Percentiles rank a stretch among this genome's conserved stretches.
Evolutionary conservation across 1,140 invertebrate species (phyloP).

Genomic region (Bombus pyrosoma): DNA sequence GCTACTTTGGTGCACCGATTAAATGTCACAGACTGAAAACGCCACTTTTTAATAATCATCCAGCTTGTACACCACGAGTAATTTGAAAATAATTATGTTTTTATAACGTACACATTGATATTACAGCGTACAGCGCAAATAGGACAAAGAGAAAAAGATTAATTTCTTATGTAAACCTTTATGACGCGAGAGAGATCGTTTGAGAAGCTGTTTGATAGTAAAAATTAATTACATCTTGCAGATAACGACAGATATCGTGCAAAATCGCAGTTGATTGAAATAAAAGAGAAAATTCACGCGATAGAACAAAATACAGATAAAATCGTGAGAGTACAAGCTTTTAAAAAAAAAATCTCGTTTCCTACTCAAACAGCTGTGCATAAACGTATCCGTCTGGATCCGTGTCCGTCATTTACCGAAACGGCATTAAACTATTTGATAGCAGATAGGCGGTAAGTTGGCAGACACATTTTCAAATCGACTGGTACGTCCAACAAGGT

Average conservation of each 20-base stretch:
- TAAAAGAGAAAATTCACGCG: no score
- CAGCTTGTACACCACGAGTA: no score
- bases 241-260: not conserved
- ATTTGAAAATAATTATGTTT: not conserved
- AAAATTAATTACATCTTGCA: not conserved
- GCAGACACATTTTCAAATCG: not conserved
- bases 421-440: not conserved
- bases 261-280: not conserved
- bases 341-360: not conserved
- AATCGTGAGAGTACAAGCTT: not conserved
- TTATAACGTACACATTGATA: no score
- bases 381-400: not conserved
- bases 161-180: not conserved
- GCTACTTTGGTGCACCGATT: not conserved
- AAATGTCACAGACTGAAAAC: not conserved
- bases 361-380: not conserved
- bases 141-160: not conserved
- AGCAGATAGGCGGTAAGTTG: conserved; percentile 1
- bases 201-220: not conserved
- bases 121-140: no score
- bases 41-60: not conserved
- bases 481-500: not conserved
- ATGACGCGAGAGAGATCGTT: not conserved
- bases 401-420: not conserved
- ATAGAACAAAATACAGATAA: not conserved